Evolutionary conservation across 2,113 vertebrate genomes (phyloP), one percentile per base, ranked within the genome.

Genomic region (Heterotilapia buettikoferi): DNA sequence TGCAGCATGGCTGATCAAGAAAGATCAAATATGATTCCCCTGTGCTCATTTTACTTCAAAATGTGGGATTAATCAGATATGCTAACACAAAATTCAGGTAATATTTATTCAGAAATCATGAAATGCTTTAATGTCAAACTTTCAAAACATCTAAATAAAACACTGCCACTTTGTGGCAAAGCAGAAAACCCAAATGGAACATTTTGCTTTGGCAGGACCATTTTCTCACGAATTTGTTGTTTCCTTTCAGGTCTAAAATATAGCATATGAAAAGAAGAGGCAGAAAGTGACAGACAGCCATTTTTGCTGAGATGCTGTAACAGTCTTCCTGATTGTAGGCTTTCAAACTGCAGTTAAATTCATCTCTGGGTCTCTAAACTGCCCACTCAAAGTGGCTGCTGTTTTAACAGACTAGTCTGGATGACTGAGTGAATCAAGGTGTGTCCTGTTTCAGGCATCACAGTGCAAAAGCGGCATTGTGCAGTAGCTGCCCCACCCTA

Each of bases 321-420:
- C 18, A 33, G 2, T 33, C 24, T 52, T 52, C 73, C 45, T 13
- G 9, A 52, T 40, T 43, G 45, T 8, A 73, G 73, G 80, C 24
- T 81, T 80, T 9, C 33, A 21, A 79, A 45, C 36, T 84, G 56
- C 79, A 57, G 78, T 82, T 76, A 82, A 84, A 91, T 78, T 82
- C 54, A 56, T 89, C 86, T 57, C 88, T 59, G 63, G 18, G 80
- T 92, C 82, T 93, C 54, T n/a, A 79, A 85, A 87, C 43, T 84
- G 59, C 85, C 86, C 40, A 81, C 61, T 81, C 36, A 66, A 84
- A 82, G 47, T 83, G 73, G 57, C 50, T 38, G 26, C 24, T 21
- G 63, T 81, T 84, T 83, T 19, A 84, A 86, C 54, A 83, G 45
- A 84, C 83, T 78, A 36, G 40, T 63, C 24, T 73, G 82, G 80